phyloP scores from a whole-genome alignment of 2,888 invertebrate species.

The Uloborus plumipes region DNA sequence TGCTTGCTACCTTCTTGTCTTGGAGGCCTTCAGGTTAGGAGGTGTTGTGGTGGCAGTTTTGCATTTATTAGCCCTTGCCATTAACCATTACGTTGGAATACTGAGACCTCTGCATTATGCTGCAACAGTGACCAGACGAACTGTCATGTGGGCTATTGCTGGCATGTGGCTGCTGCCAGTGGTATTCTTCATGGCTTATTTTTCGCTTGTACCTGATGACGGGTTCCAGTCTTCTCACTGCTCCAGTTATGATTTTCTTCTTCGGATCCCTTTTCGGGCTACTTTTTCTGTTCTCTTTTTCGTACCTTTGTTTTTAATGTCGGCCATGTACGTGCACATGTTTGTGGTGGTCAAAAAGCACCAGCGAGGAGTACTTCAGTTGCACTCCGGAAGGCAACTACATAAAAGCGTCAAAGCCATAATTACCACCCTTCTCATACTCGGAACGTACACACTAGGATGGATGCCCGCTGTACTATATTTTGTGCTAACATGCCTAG shows the following conservation, averaged over 20 bases:
- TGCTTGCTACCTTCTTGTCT: conserved; percentile 68
- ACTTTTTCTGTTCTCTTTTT: conserved; percentile 75
- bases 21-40: conserved; percentile 74
- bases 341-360: conserved; percentile 76
- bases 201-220: conserved; percentile 73
- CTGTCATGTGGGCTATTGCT: conserved; percentile 74
- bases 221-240: conserved; percentile 68
- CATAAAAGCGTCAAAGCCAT: conserved; percentile 74
- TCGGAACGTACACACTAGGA: conserved; percentile 75
- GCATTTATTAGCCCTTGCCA: conserved; percentile 77
- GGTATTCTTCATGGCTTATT: conserved; percentile 74
- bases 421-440: conserved; percentile 77
- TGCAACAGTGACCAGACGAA: conserved; percentile 75
- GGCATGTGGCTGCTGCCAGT: conserved; percentile 76
- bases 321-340: conserved; percentile 77
- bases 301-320: conserved; percentile 76
- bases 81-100: conserved; percentile 80
- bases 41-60: conserved; percentile 77
- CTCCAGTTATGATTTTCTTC: conserved; percentile 70
- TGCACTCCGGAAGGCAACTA: conserved; percentile 66
- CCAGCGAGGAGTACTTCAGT: conserved; percentile 69
- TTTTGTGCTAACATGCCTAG: conserved; percentile 76
- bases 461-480: conserved; percentile 77
- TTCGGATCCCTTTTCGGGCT: conserved; percentile 73
- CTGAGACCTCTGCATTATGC: conserved; percentile 77